These are phyloP conservation scores for Amphipoea oculea DNA, from an alignment of 2,888 invertebrate genomes.

Conservation along the genomic window DNA sequence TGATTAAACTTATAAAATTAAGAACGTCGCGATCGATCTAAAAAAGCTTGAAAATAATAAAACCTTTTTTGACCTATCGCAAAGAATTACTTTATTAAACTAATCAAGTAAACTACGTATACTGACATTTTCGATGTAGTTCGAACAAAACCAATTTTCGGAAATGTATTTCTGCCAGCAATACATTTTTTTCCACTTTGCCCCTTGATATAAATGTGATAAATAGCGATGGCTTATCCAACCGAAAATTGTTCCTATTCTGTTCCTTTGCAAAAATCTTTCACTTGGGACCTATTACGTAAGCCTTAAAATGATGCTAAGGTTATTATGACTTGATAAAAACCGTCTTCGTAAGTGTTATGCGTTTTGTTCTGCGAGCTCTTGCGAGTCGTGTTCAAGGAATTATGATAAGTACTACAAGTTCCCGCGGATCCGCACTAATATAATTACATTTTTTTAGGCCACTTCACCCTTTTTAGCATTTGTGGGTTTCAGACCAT, in stretches of 20 bases:
- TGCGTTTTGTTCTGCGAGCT: conserved; percentile 14
- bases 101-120: conserved; percentile 3
- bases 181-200: conserved; percentile 38
- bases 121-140: conserved; percentile 27
- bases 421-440: background rate
- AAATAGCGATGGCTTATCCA: conserved; percentile 51
- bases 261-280: conserved; percentile 41
- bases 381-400: conserved; percentile 5
- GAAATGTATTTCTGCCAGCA: conserved; percentile 36
- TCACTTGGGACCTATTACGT: conserved; percentile 53
- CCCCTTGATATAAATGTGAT: conserved; percentile 55
- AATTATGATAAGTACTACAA: conserved; percentile 1
- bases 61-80: background rate
- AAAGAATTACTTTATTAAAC: conserved; percentile 12
- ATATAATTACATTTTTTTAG: background rate
- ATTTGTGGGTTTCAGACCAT: background rate
- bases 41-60: background rate
- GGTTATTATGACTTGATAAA: conserved; percentile 48
- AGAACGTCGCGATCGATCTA: background rate
- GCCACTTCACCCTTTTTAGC: conserved; percentile 20
- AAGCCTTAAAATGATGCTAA: conserved; percentile 43
- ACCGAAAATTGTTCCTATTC: conserved; percentile 44
- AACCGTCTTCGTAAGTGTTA: conserved; percentile 29
- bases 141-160: conserved; percentile 43
- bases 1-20: conserved; percentile 14